Base-by-base conservation (phyloP, 2,888 invertebrate species). In the Acleris laterana region DNA sequence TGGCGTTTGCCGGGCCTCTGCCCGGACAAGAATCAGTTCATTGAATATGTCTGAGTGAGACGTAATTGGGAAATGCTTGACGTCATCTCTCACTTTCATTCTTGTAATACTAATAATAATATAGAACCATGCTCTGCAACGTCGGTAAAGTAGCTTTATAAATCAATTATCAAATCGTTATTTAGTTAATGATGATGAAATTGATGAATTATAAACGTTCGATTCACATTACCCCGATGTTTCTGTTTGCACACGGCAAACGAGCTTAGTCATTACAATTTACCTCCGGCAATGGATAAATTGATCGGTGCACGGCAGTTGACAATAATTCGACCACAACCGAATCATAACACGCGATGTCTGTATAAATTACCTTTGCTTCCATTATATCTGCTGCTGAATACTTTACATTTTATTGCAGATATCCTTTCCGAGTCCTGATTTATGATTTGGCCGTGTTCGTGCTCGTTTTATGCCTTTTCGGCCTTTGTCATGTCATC, bases 271-370 rank as follows among this genome's bases (percentile, higher is more conserved):
- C 60, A 56, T 60, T 32, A 58, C 68, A 72, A 72, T 74, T 74
- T 71, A 70, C 71, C 68, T 68, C 60, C 59, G 53, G 63, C 63
- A 65, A 65, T 68, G 59, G 71, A 71, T 74, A 79, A 79, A 77
- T 80, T 71, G 73, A 74, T 72, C 75, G 74, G 69, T 72, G 70
- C 77, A 80, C 74, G 80, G 76, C 73, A 72, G 70, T 70, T 70
- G 67, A 71, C 69, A 69, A 68, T 70, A 71, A 71, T 69, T 70
- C 64, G 51, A 69, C 61, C 38, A 46, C 28, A 65, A 70, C 63
- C 55, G 65, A 68, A 68, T 68, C 62, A 71, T 74, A 78, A 71
- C 85, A 86, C 82, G 84, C 84, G 77, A 84, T 77, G 72, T 70
- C 68, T 71, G 78, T 77, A 79, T 82, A 75, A 78, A 80, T 71